Evolutionary conservation across 2,797 vertebrate genomes (phyloP), one percentile per base, ranked within the genome.

Genomic region (Hephaestus fuliginosus): DNA sequence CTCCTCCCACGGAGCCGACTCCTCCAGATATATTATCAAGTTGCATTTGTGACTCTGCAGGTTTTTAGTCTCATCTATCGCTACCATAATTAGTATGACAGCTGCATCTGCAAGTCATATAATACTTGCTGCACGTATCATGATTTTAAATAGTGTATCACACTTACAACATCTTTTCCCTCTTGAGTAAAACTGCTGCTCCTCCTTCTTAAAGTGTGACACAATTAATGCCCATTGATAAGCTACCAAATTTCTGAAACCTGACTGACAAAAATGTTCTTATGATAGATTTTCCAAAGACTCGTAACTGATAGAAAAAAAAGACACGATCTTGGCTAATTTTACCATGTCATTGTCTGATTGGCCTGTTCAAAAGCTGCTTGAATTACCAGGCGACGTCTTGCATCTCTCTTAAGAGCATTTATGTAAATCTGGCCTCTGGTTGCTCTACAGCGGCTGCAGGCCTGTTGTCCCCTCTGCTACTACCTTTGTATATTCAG

Each of bases 171-270:
- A 39, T 73, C 8, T 62, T 58, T 39, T 78, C 48, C 51, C 72
- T 81, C 76, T 56, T 63, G 48, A 66, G 33, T 57, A 7, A 44
- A 76, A 58, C 78, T 11, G 17, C 62, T 60, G 65, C 63, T 28
- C 43, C 13, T 80, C 62, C 77, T 51, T 69, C 46, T 68, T 51
- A 74, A 86, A 82, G 64, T 65, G 79, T 67, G 62, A 79, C 56
- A 74, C 73, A 44, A 83, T 76, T 82, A 91, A 91, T 87, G 87
- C 79, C 84, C 88, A 22, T 28, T 78, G 48, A 86, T 60, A 53
- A 61, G 15, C 22, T 71, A 53, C 25, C 36, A 66, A 63, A 25
- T 13, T 67, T 36, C 25, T 55, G 36, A 41, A 15, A 52, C 71
- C 44, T 53, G 41, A 79, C 60, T 44, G 10, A 77, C 66, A 74